Evolutionary conservation across 1,140 invertebrate genomes (phyloP).

Genomic region (Dufourea novaeangliae): DNA sequence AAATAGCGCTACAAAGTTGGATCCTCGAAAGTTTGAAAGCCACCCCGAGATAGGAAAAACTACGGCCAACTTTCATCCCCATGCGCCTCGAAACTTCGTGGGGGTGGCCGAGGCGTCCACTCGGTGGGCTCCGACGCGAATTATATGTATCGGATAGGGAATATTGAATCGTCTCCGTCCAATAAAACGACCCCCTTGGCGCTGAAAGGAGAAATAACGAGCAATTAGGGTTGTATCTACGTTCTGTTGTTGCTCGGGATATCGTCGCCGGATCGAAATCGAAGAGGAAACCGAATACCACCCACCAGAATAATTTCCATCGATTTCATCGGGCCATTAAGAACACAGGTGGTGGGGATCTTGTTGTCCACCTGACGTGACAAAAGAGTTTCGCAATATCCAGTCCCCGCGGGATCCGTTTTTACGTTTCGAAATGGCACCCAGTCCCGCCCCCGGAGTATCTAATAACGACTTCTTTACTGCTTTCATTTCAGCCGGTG

Average conservation of each 20-base stretch:
- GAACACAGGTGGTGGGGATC: neutral
- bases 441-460: neutral
- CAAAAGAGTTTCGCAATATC: neutral
- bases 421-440: slow-evolving; percentile 28
- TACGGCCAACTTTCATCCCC: neutral
- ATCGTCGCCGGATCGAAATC: neutral
- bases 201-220: slow-evolving; percentile 21
- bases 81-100: neutral
- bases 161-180: neutral
- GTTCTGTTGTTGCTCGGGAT: neutral
- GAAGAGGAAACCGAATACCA: neutral
- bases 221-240: slow-evolving; percentile 15
- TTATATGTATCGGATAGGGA: too few species aligned
- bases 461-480: slow-evolving; percentile 35
- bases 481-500: slow-evolving; percentile 2
- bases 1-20: slow-evolving; percentile 31
- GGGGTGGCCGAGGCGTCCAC: neutral
- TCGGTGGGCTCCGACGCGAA: neutral
- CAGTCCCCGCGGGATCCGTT: neutral
- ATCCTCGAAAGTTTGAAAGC: slow-evolving; percentile 36
- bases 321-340: neutral
- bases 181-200: slow-evolving; percentile 14
- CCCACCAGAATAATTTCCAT: neutral
- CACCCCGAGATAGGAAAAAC: neutral
- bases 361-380: neutral